A percentile compares a stretch with the other conserved stretches of the same genome.
These are phyloP conservation scores for Podarcis raffonei DNA, from an alignment of 2,113 vertebrate species.

Conservation along the genomic window DNA sequence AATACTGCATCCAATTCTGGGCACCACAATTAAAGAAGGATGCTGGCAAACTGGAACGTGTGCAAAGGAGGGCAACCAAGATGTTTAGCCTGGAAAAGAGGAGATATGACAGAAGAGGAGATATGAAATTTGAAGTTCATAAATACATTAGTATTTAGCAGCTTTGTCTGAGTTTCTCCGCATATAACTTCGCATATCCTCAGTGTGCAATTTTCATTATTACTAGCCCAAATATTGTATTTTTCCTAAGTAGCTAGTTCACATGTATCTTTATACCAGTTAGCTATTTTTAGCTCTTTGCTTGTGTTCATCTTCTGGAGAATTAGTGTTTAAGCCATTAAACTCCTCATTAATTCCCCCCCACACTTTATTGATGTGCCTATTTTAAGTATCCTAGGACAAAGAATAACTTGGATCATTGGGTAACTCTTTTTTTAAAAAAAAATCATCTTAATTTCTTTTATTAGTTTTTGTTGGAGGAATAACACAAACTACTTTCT, in stretches of 20 bases:
- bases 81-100: too few species aligned
- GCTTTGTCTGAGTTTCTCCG: not conserved
- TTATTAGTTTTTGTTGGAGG: not conserved
- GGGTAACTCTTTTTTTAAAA: not conserved
- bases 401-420: not conserved
- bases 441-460: not conserved
- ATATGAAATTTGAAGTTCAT: not conserved
- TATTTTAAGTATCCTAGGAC: not conserved
- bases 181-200: conserved; percentile 17
- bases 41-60: too few species aligned
- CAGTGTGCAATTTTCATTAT: not conserved
- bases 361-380: fast-evolving
- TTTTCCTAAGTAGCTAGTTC: conserved; percentile 45
- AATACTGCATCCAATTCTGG: too few species aligned
- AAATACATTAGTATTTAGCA: not conserved
- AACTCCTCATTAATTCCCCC: not conserved
- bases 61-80: too few species aligned
- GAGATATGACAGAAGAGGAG: too few species aligned
- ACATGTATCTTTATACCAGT: conserved; percentile 4
- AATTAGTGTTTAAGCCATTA: conserved; percentile 43
- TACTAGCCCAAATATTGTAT: conserved; percentile 12
- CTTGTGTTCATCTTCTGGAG: conserved; percentile 36
- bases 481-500: not conserved
- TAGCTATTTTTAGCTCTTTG: conserved; percentile 43
- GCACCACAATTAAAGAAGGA: too few species aligned